Base-by-base conservation (phyloP, 2,797 vertebrate genomes). In the Alcedo quadribrachys region DNA sequence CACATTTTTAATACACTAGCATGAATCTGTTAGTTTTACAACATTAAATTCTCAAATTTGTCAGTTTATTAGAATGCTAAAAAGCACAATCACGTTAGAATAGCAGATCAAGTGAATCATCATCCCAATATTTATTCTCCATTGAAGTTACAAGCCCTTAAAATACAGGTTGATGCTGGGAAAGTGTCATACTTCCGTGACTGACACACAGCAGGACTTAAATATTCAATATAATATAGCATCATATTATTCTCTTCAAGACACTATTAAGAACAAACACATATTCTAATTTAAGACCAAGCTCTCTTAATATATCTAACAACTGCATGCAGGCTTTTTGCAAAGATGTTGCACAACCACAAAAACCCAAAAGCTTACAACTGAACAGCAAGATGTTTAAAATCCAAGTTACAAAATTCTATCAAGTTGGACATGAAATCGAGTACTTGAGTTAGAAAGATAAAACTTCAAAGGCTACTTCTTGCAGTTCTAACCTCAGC, bases 381-480 rank as follows among this genome's bases (percentile, higher is more conserved):
- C 54, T 30, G 61, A 14, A 68, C 7, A 40, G 18, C 4, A 5
- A 46, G 54, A 81, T 85, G 58, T 83, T 90, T 68, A 81, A 92
- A 84, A 81, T 68, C 15, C 42, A 75, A 85, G 35, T 79, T 53
- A 76, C 15, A 89, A 63, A 73, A 57, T 50, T 79, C 48, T 53
- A 40, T 57, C 22, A 66, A 58, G 54, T 78, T 80, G 46, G 46
- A 75, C 43, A 22, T 85, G 76, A 83, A 89, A 92, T 55, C 27
- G 60, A 70, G 60, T 19, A 54, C 27, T 62, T 62, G 22, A 79
- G 12, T 42, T 28, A 73, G 27, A 85, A 92, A 91, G 63, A 76
- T 48, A 76, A 85, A 95, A 85, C 37, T 82, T 87, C 61, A 68
- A 88, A 92, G 67, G 71, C 13, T 35, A 40, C 17, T 80, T 54